Evolutionary conservation across 2,113 vertebrate species (phyloP).

Genomic region (Felis catus): F.catus_Fca126_mat1.0 CM031414.1:40155001-40155500

Average conservation of each 20-base stretch:
- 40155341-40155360: not conserved
- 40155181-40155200: not conserved
- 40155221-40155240: conserved; percentile 14
- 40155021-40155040: not conserved
- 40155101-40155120: not conserved
- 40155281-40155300: not conserved
- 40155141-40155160: not conserved
- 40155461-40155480: not conserved
- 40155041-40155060: not conserved
- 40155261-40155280: not conserved
- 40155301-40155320: not conserved
- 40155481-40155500: not conserved
- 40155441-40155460: not conserved
- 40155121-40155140: not conserved
- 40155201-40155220: not conserved
- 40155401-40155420: not conserved
- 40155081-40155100: not conserved
- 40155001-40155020: not conserved
- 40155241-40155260: not conserved
- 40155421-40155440: conserved; percentile 8
- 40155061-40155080: not conserved
- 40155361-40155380: not conserved
- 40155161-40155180: not conserved
- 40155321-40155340: not conserved
- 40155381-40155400: not conserved